Percentiles rank a stretch among this genome's conserved stretches.
phyloP scores from a whole-genome alignment of 2,797 vertebrate genomes.

The Tinamus major region DNA sequence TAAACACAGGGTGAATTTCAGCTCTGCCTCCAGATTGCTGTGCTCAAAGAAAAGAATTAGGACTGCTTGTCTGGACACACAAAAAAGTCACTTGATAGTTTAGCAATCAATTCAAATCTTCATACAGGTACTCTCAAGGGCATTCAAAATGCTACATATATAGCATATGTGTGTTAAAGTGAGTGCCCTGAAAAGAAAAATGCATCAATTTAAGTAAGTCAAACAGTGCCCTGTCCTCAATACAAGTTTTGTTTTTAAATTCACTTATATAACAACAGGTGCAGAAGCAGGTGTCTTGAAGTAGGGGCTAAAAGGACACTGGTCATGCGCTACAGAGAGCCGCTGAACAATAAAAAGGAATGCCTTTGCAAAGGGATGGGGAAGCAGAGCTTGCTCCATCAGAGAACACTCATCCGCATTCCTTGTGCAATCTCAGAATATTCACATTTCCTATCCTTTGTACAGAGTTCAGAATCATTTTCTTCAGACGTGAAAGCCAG shows the following conservation, averaged over 20 bases:
- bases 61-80: neutral
- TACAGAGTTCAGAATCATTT: neutral
- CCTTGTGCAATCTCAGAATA: fast-evolving
- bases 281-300: neutral
- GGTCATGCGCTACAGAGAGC: neutral
- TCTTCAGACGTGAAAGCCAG: slow-evolving; percentile 13
- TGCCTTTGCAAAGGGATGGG: neutral
- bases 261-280: neutral
- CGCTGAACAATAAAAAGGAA: neutral
- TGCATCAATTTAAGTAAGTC: neutral
- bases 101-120: neutral
- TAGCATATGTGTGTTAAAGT: neutral
- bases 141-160: neutral
- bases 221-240: neutral
- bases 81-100: neutral
- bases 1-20: slow-evolving; percentile 34
- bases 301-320: neutral
- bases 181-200: neutral
- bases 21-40: neutral
- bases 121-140: neutral
- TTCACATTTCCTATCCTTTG: neutral
- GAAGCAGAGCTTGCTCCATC: neutral
- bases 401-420: neutral
- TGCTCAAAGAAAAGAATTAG: neutral
- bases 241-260: neutral